A percentile compares a stretch with the other conserved stretches of the same genome.
Conservation (phyloP, 1,140 invertebrate genomes). For the Melipona quadrifasciata region DNA sequence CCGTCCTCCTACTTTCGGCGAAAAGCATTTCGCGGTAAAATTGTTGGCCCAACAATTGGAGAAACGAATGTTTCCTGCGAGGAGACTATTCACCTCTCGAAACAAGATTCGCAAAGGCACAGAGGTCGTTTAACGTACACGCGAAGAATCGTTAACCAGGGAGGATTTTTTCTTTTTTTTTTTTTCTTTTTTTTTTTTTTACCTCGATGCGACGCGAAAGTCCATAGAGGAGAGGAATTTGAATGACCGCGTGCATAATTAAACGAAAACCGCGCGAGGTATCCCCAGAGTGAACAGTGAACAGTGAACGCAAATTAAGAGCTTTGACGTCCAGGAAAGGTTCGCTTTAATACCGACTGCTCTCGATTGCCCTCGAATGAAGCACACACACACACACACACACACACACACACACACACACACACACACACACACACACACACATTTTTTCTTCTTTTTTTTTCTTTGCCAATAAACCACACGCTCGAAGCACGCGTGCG, state of each 20-base stretch:
- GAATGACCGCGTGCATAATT: conserved; percentile 4
- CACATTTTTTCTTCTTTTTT: neutral
- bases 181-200: neutral
- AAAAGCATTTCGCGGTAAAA: too few relatives aligned
- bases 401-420: too few relatives aligned
- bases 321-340: conserved; percentile 9
- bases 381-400: neutral
- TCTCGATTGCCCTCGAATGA: conserved; percentile 25
- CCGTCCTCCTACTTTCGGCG: too few relatives aligned
- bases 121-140: neutral
- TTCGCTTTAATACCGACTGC: neutral
- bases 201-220: neutral
- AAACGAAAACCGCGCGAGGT: conserved; percentile 11
- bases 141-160: too few relatives aligned
- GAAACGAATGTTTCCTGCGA: neutral
- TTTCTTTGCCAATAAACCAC: conserved; percentile 2
- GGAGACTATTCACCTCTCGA: too few relatives aligned
- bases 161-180: too few relatives aligned
- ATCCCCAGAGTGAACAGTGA: neutral
- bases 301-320: conserved; percentile 5
- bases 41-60: neutral
- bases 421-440: too few relatives aligned
- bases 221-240: neutral
- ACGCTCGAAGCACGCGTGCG: too few relatives aligned
- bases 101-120: neutral